Evolutionary conservation across 2,888 invertebrate genomes (phyloP), one percentile per base, ranked within the genome.

Genomic region (Drosophila conformis): DNA sequence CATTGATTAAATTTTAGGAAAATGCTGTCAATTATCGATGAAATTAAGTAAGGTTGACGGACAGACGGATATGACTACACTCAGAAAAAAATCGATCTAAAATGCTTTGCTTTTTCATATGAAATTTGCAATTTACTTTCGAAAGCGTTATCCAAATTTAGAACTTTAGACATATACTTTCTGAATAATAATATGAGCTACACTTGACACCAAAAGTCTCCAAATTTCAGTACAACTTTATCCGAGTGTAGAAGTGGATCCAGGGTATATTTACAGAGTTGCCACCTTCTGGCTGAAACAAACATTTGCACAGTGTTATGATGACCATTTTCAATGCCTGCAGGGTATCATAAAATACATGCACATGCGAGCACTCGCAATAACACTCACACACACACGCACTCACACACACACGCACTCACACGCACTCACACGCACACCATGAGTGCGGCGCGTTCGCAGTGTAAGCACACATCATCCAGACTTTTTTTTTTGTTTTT

Each of bases 391-490:
- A 54, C 51, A 13, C 46, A 46, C 13, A 46, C 46, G 5, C 48
- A 27, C 2, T 7, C 56, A 31, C 21, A 40, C 29, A 29, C 25
- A 25, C 25, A 2, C 21, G 29, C 29, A 29, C 25, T 2, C 25
- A 2, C 31, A 21, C 11, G 0, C 33, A 42, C 42, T 1, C 36
- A 29, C 25, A 21, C 61, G 31, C 48, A 33, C 40, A 38, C 54
- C 18, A 27, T 31, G 13, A 36, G 54, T 54, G 46, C 53, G 42
- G 33, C 27, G 51, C 40, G 33, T 66, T 42, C 40, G 40, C 35
- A 52, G 33, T 66, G 69, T 67, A 71, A 73, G 75, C 59, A 77
- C 82, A 66, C 73, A 80, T 81, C 80, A 80, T 78, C 81, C 81
- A 80, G 81, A 77, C 65, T 73, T 79, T 51, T 40, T 40, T 11